A percentile compares a stretch with the other conserved stretches of the same genome.
Evolutionary conservation across 1,140 invertebrate genomes (phyloP).

Genomic region (Anastrepha obliqua): DNA sequence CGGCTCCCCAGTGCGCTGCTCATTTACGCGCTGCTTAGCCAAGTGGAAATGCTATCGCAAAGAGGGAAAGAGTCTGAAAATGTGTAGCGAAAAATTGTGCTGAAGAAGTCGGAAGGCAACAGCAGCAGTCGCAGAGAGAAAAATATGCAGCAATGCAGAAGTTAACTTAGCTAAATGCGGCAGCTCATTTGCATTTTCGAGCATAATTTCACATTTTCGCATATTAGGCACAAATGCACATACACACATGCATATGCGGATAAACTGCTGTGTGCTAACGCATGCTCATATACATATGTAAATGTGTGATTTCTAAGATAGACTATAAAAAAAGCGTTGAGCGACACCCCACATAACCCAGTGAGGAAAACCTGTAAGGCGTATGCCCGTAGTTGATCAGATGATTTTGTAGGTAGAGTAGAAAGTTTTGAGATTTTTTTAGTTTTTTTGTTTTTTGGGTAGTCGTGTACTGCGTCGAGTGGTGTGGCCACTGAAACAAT

Average conservation of each 20-base stretch:
- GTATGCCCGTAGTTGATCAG: no score
- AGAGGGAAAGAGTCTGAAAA: background rate
- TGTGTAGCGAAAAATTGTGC: background rate
- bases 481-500: no score
- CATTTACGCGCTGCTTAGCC: constrained; percentile 21
- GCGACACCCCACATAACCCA: no score
- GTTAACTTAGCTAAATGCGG: constrained; percentile 22
- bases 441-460: no score
- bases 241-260: background rate
- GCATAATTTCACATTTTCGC: constrained; percentile 52
- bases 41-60: constrained; percentile 4
- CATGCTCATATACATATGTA: no score
- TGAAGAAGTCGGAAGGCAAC: background rate
- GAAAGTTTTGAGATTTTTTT: no score
- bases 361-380: no score
- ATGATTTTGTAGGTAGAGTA: no score
- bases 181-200: constrained; percentile 41
- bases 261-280: background rate
- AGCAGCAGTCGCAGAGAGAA: background rate
- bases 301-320: no score
- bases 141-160: background rate
- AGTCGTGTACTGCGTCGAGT: no score
- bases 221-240: background rate
- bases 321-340: no score
- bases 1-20: background rate